Base-by-base conservation (phyloP, 2,888 invertebrate genomes). In the Operophtera brumata region DNA sequence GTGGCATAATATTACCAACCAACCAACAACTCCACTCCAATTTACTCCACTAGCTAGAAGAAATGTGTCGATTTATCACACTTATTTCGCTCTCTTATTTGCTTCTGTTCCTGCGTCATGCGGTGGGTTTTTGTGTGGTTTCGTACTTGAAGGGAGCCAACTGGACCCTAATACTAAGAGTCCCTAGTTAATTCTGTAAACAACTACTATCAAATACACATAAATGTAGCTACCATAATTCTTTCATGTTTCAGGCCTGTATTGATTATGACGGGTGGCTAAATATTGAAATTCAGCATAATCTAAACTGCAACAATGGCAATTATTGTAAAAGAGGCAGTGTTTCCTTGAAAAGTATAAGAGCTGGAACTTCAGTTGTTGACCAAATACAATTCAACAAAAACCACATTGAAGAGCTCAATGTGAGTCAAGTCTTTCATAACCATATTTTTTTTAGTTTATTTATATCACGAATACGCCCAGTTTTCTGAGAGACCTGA, bases 251-350 rank as follows among this genome's bases (percentile, higher is more conserved):
- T 60, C 67, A 90, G 90, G 54, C 64, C 30, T 75, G 80, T 51
- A 78, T 95, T 59, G 95, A 96, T 71, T 94, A 94, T 70, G 95
- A 96, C 81, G 93, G 94, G 28, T 94, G 94, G 92, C 77, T 95
- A 13, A 93, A 92, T 58, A 91, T 96, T 64, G 93, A 93, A 75
- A 82, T 96, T 57, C 92, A 92, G 67, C 96, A 96, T 77, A 91
- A 93, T 1, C 73, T 95, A 44, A 91, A 78, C 61, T 90, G 93
- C 62, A 80, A 81, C n/a, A 80, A 85, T 6, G 85, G 91, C 26
- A 79, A 80, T 51, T 95, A 92, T 70, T 91, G 91, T 28, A 91
- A 93, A 46, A 90, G 96, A 50, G 95, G 95, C 7, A 94, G 92
- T 73, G 90, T 95, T 47, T 92, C 93, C 1, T 89, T 96, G 47